Evolutionary conservation across 2,797 vertebrate genomes (phyloP), one percentile per base, ranked within the genome.

Genomic region (Sebastes elongatus): DNA sequence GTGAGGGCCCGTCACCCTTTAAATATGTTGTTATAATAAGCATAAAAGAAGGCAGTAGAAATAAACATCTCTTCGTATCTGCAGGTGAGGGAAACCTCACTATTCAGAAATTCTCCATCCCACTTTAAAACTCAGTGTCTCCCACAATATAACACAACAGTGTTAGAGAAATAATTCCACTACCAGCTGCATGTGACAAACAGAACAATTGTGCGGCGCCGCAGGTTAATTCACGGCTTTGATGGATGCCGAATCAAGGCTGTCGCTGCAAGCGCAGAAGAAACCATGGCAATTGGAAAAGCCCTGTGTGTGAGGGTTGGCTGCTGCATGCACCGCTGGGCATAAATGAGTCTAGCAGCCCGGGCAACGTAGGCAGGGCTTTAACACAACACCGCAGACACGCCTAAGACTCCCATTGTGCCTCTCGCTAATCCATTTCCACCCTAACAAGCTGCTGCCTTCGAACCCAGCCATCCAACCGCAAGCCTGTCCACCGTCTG

Each of bases 331-430:
- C 93, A 92, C 93, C 86, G 89, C 92, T 94, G 93, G 93, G 91
- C 90, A 93, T 90, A 94, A 94, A 95, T 93, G 92, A 93, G 87
- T 93, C 92, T 87, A 91, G 92, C 92, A 91, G 91, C 89, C 88
- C 71, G 33, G 91, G 85, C 87, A 89, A 93, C 90, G 74, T 83
- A 91, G 92, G 90, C 92, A 88, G 86, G 85, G 93, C 89, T 94
- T 93, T 91, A 93, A 94, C 90, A 92, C 90, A 90, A 92, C 92
- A 86, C 90, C 81, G 78, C 92, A 92, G 93, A 93, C 92, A 94
- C 86, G 93, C 92, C 92, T 93, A 91, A 94, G 90, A 94, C 90
- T 94, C 93, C 93, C 93, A 94, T 94, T 93, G 93, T 94, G 92
- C 92, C 89, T 80, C 78, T 78, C 77, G 74, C 89, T 94, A 94